These are phyloP conservation scores for Nephrotoma guestfalica DNA, from an alignment of 2,888 invertebrate genomes.

Conservation along the genomic window DNA sequence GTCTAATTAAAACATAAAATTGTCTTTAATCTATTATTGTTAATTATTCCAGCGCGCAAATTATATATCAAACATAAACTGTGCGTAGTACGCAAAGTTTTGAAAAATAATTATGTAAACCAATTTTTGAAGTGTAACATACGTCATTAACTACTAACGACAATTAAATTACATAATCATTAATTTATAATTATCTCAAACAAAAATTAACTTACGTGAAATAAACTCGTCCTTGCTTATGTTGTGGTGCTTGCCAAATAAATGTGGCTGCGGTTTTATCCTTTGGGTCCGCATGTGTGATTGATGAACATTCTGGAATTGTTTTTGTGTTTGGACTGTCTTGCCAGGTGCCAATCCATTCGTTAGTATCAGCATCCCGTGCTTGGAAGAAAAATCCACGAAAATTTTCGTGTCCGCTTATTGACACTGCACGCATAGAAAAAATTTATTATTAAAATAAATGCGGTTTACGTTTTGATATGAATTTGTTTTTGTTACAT, in stretches of 20 bases:
- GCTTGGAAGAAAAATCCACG: constrained; percentile 78
- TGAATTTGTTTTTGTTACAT: constrained; percentile 32
- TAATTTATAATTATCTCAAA: neutral
- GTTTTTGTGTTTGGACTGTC: constrained; percentile 58
- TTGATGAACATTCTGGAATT: constrained; percentile 63
- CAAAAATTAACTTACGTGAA: constrained; percentile 54
- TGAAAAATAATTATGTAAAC: neutral
- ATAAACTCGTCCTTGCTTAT: constrained; percentile 53
- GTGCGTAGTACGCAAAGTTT: neutral
- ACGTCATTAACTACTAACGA: neutral
- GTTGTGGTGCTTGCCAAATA: constrained; percentile 57
- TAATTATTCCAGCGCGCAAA: neutral
- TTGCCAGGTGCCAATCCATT: constrained; percentile 64
- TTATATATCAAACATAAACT: neutral
- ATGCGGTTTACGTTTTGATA: neutral
- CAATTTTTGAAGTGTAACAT: neutral
- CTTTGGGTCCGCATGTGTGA: constrained; percentile 63
- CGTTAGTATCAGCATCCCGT: constrained; percentile 51
- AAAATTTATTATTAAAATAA: neutral
- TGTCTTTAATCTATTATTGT: neutral
- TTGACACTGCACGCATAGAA: constrained; percentile 10
- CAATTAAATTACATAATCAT: neutral
- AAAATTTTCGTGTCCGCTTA: constrained; percentile 41
- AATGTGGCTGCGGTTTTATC: constrained; percentile 58
- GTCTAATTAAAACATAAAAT: neutral